A percentile compares a stretch with the other conserved stretches of the same genome.
Conservation (phyloP, 2,797 vertebrate genomes). For the Kryptolebias ocellatus region DNA sequence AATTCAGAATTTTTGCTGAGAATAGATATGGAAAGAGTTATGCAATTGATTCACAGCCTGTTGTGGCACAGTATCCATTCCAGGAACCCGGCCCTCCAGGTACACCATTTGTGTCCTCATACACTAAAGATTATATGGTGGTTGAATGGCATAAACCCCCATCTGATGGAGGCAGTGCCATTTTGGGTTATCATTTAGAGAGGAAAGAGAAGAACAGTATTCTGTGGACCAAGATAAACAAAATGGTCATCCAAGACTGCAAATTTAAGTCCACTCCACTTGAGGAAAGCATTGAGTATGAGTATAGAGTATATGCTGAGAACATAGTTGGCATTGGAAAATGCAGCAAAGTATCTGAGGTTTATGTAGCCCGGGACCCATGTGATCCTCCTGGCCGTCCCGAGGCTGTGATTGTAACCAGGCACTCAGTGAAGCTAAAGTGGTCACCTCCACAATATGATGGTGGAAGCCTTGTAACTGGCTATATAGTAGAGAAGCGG, state of each 20-base stretch:
- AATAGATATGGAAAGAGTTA: slow-evolving; percentile 98
- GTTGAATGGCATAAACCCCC: slow-evolving; percentile 97
- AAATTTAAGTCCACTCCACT: slow-evolving; percentile 92
- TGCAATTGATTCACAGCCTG: slow-evolving; percentile 88
- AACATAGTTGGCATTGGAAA: slow-evolving; percentile 97
- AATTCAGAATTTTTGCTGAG: slow-evolving; percentile 97
- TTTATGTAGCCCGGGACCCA: slow-evolving; percentile 93
- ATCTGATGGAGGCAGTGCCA: slow-evolving; percentile 93
- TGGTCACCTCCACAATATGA: slow-evolving; percentile 95
- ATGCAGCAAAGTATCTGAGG: slow-evolving; percentile 96
- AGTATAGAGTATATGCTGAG: slow-evolving; percentile 96
- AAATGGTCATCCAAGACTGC: slow-evolving; percentile 94
- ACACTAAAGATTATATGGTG: slow-evolving; percentile 94
- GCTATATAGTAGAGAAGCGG: slow-evolving; percentile 96
- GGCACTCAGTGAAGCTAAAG: slow-evolving; percentile 91
- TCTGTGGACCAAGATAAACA: slow-evolving; percentile 98
- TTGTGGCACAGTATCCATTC: slow-evolving; percentile 96
- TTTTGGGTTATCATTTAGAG: slow-evolving; percentile 97
- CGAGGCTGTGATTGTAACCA: slow-evolving; percentile 92
- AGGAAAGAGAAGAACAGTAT: slow-evolving; percentile 99
- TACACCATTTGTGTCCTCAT: slow-evolving; percentile 90
- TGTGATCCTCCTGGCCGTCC: slow-evolving; percentile 96
- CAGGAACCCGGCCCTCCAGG: slow-evolving; percentile 96
- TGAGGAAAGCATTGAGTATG: slow-evolving; percentile 98
- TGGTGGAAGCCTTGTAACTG: slow-evolving; percentile 94